Percentiles rank a stretch among this genome's conserved stretches.
phyloP scores from a whole-genome alignment of 2,113 vertebrate species.

The Gobio gobio region DNA sequence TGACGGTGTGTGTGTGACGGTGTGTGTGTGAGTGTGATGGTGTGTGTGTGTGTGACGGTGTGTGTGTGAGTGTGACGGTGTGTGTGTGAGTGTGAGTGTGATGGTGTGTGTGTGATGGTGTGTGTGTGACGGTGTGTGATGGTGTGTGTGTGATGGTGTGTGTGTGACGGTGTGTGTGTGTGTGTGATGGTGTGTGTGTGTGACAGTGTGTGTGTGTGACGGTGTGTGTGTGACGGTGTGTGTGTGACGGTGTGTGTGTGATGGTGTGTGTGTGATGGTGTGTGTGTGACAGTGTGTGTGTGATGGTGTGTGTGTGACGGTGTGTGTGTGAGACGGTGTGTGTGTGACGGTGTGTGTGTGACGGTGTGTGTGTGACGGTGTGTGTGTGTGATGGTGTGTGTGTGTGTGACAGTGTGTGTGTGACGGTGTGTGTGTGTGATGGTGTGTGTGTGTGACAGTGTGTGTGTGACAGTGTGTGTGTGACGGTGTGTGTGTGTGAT shows the following conservation, averaged over 20 bases:
- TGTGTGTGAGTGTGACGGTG: background rate
- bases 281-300: background rate
- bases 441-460: background rate
- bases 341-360: background rate
- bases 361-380: background rate
- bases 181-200: background rate
- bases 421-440: background rate
- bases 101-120: background rate
- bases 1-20: background rate
- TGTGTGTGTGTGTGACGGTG: background rate
- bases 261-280: background rate
- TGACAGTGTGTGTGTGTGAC: no score
- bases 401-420: background rate
- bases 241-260: background rate
- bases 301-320: background rate
- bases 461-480: background rate
- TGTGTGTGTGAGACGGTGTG: background rate
- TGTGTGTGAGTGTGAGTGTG: background rate
- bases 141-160: background rate
- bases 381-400: background rate
- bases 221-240: background rate
- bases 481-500: no score
- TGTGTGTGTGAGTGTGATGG: background rate
- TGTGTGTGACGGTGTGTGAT: background rate
- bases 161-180: background rate